These are phyloP conservation scores for Epinotia nisella DNA, from an alignment of 2,888 invertebrate species.

Conservation along the genomic window DNA sequence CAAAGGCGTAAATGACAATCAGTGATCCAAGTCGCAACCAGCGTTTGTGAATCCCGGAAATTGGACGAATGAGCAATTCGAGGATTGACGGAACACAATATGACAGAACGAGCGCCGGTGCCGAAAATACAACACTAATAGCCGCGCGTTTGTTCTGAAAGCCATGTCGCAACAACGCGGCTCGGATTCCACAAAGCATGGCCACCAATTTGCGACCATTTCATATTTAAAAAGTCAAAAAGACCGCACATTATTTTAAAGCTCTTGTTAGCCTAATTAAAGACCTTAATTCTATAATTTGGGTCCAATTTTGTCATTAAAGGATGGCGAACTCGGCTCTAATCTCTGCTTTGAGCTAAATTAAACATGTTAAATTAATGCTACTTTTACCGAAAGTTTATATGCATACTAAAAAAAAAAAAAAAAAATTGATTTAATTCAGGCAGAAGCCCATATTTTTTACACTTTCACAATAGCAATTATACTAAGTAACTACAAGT, in stretches of 20 bases:
- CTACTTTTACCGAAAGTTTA: not conserved
- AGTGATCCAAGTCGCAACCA: slow-evolving; percentile 54
- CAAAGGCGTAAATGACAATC: slow-evolving; percentile 47
- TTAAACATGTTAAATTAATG: not conserved
- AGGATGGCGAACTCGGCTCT: not conserved
- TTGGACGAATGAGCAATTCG: slow-evolving; percentile 49
- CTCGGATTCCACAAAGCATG: slow-evolving; percentile 55
- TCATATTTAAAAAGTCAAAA: slow-evolving; percentile 29
- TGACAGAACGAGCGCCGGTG: slow-evolving; percentile 47
- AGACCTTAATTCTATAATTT: slow-evolving; percentile 58
- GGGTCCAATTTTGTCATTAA: slow-evolving; percentile 52
- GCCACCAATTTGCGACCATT: slow-evolving; percentile 46
- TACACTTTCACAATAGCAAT: too few species aligned
- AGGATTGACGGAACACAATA: slow-evolving; percentile 53
- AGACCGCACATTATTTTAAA: slow-evolving; percentile 48
- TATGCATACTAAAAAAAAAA: too few species aligned
- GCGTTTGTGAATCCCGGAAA: slow-evolving; percentile 53
- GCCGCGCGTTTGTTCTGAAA: slow-evolving; percentile 23
- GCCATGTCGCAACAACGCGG: slow-evolving; percentile 46
- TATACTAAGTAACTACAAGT: not conserved
- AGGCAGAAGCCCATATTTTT: too few species aligned
- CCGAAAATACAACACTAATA: slow-evolving; percentile 49
- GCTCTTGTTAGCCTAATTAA: slow-evolving; percentile 56
- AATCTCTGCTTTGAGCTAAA: slow-evolving; percentile 5
- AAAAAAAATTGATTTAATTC: too few species aligned